Conservation (phyloP, 2,888 invertebrate species). For the Eupithecia pulchellata region DNA sequence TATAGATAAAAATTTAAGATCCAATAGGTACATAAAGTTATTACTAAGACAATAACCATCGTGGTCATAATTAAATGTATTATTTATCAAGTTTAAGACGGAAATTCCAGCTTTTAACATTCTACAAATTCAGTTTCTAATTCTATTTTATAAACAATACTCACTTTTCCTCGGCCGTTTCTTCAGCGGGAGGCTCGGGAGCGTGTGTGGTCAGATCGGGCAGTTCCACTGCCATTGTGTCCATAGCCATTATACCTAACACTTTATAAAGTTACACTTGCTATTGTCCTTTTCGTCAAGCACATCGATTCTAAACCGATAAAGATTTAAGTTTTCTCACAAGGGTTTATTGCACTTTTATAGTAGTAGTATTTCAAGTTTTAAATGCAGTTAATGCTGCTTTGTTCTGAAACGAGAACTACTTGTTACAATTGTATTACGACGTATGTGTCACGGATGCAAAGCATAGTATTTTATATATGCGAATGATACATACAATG, state of each 20-base stretch:
- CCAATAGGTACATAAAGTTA: not conserved
- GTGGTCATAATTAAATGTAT: not conserved
- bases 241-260: conserved; percentile 74
- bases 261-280: conserved; percentile 42
- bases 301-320: conserved; percentile 27
- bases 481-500: conserved; percentile 10
- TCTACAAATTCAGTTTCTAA: too few relatives aligned
- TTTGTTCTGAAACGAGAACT: conserved; percentile 19
- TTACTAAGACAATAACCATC: not conserved
- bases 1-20: not conserved
- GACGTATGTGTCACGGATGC: conserved; percentile 19
- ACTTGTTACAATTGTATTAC: conserved; percentile 5
- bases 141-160: conserved; percentile 47
- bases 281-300: conserved; percentile 43
- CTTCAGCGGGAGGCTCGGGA: conserved; percentile 69
- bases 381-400: not conserved
- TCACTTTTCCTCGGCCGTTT: conserved; percentile 82
- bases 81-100: too few relatives aligned
- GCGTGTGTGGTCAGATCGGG: conserved; percentile 74
- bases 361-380: not conserved
- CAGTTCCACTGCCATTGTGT: conserved; percentile 82
- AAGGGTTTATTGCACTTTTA: not conserved
- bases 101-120: too few relatives aligned
- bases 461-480: not conserved
- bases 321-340: not conserved